phyloP scores from a whole-genome alignment of 1,140 invertebrate species.

The Drosophila obscura region DNA sequence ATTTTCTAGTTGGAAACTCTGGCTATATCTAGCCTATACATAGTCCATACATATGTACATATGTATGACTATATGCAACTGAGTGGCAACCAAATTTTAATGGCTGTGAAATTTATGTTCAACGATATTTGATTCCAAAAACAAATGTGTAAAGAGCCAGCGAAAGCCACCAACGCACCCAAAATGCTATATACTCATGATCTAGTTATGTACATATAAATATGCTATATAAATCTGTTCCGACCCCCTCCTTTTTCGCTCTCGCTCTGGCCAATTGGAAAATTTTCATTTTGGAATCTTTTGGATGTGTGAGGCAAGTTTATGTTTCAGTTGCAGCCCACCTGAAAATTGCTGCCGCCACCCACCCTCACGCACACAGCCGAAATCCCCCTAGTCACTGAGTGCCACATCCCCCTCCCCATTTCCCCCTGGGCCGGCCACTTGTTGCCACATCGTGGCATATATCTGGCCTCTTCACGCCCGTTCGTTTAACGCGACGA shows the following conservation, averaged over 20 bases:
- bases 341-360: constrained; percentile 48
- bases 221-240: constrained; percentile 15
- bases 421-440: constrained; percentile 26
- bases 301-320: constrained; percentile 56
- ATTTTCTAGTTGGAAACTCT: neutral
- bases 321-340: constrained; percentile 72
- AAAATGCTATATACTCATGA: constrained; percentile 46
- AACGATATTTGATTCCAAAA: constrained; percentile 81
- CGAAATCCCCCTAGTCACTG: neutral
- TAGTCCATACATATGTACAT: neutral
- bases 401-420: neutral
- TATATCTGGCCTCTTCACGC: constrained; percentile 63
- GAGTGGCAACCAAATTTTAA: constrained; percentile 45
- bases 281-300: constrained; percentile 23
- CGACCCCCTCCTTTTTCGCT: constrained; percentile 1
- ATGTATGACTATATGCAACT: constrained; percentile 27
- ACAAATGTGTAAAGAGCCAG: constrained; percentile 56
- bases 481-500: constrained; percentile 22
- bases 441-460: constrained; percentile 65
- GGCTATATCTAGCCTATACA: neutral
- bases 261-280: constrained; percentile 64
- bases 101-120: constrained; percentile 79
- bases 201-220: constrained; percentile 13
- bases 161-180: constrained; percentile 52
- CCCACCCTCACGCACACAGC: constrained; percentile 5